Conservation (phyloP, 2,888 invertebrate species). For the Cephus nigrinus region DNA sequence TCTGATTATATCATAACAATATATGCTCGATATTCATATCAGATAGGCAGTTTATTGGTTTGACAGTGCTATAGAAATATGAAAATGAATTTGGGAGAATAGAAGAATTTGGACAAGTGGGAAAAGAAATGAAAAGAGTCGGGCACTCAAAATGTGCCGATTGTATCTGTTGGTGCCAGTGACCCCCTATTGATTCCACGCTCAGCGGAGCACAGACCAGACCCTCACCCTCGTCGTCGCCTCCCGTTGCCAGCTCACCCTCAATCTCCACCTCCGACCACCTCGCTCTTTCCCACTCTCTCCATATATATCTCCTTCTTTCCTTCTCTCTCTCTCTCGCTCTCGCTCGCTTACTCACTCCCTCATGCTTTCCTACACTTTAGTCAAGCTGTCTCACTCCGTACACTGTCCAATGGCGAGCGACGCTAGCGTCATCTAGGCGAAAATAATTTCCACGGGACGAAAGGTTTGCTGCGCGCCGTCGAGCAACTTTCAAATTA, state of each 20-base stretch:
- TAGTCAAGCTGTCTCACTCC: not conserved
- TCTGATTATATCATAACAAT: not conserved
- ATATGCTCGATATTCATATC: not conserved
- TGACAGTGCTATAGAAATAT: not conserved
- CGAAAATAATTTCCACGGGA: constrained; percentile 30
- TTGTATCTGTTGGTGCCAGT: constrained; percentile 64
- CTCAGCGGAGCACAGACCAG: constrained; percentile 57
- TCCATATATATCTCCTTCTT: not conserved
- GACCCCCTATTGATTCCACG: constrained; percentile 64
- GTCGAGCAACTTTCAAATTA: constrained; percentile 2
- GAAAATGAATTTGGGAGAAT: not conserved
- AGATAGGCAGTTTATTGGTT: not conserved
- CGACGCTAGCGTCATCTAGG: constrained; percentile 26
- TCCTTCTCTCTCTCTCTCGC: constrained; percentile 4
- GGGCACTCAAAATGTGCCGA: constrained; percentile 58
- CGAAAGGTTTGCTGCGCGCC: not conserved
- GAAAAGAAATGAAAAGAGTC: constrained; percentile 8
- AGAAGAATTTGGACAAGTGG: not conserved
- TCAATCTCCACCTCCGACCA: constrained; percentile 19
- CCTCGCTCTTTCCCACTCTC: constrained; percentile 35
- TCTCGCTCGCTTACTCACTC: not conserved
- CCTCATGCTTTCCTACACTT: constrained; percentile 13
- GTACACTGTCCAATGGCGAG: constrained; percentile 3
- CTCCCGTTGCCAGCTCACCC: constrained; percentile 8
- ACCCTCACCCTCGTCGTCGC: constrained; percentile 37